These are phyloP conservation scores for Cotesia chilonis DNA, from an alignment of 1,140 invertebrate genomes.

Conservation along the genomic window DNA sequence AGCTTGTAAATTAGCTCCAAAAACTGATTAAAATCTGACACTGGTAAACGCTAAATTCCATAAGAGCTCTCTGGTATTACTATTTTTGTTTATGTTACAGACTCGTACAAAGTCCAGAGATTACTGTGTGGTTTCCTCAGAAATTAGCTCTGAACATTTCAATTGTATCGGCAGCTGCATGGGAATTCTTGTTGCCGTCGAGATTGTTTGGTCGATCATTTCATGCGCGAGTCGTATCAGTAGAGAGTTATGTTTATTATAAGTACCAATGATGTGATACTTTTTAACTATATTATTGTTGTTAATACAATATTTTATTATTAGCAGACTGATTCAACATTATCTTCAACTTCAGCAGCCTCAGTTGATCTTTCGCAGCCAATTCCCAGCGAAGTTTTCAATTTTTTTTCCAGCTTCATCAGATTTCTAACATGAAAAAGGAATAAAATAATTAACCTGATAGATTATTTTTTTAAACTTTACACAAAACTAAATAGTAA, in stretches of 20 bases:
- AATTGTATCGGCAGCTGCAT: too few relatives aligned
- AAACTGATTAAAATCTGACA: slow-evolving; percentile 27
- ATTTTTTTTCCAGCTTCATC: slow-evolving; percentile 42
- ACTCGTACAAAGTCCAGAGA: too few relatives aligned
- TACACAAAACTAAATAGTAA: background rate
- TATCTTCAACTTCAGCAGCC: slow-evolving; percentile 29
- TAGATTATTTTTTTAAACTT: background rate
- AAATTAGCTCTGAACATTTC: too few relatives aligned
- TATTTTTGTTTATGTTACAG: background rate
- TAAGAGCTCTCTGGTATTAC: background rate
- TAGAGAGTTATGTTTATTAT: background rate
- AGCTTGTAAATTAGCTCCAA: slow-evolving; percentile 11
- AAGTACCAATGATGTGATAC: too few relatives aligned
- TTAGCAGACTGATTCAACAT: too few relatives aligned
- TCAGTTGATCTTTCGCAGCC: slow-evolving; percentile 35
- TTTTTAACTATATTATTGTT: too few relatives aligned
- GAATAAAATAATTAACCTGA: background rate
- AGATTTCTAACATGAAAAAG: slow-evolving; percentile 35
- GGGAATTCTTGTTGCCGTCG: background rate
- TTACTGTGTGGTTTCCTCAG: too few relatives aligned
- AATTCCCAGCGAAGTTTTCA: slow-evolving; percentile 31
- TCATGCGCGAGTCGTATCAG: too few relatives aligned
- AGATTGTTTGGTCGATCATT: too few relatives aligned
- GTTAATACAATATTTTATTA: too few relatives aligned
- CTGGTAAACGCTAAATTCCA: slow-evolving; percentile 6